Conservation (phyloP, 2,888 invertebrate genomes). For the Conistra vaccinii region DNA sequence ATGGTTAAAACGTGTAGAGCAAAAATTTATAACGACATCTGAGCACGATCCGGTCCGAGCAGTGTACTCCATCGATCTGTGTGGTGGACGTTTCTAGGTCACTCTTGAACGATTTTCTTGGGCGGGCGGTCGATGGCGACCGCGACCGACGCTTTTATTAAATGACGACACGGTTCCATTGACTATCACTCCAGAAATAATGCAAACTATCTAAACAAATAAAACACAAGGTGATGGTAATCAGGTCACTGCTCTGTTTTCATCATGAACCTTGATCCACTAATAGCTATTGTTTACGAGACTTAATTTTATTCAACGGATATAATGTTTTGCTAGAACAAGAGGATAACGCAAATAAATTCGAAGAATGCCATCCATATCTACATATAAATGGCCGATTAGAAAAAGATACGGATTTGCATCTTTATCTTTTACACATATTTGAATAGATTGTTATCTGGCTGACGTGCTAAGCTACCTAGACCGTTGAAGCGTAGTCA, state of each 20-base stretch:
- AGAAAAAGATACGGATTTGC: constrained; percentile 21
- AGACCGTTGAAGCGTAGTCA: not conserved
- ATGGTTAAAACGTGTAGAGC: constrained; percentile 65
- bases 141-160: constrained; percentile 48
- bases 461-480: not conserved
- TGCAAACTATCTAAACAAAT: constrained; percentile 70
- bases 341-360: not conserved
- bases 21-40: constrained; percentile 68
- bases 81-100: constrained; percentile 83
- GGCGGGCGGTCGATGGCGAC: constrained; percentile 62
- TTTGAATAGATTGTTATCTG: constrained; percentile 17
- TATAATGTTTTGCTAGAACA: constrained; percentile 4
- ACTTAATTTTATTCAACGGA: constrained; percentile 21
- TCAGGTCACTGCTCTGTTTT: constrained; percentile 68
- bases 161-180: constrained; percentile 62
- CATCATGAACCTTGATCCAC: constrained; percentile 69
- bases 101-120: constrained; percentile 72
- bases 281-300: constrained; percentile 65
- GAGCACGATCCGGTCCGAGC: constrained; percentile 68
- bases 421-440: constrained; percentile 12
- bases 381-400: constrained; percentile 29
- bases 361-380: constrained; percentile 21
- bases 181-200: constrained; percentile 69
- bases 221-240: constrained; percentile 69
- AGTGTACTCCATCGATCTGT: constrained; percentile 76